Conservation (phyloP, 2,888 invertebrate species). For the Quadriops clusia region DNA sequence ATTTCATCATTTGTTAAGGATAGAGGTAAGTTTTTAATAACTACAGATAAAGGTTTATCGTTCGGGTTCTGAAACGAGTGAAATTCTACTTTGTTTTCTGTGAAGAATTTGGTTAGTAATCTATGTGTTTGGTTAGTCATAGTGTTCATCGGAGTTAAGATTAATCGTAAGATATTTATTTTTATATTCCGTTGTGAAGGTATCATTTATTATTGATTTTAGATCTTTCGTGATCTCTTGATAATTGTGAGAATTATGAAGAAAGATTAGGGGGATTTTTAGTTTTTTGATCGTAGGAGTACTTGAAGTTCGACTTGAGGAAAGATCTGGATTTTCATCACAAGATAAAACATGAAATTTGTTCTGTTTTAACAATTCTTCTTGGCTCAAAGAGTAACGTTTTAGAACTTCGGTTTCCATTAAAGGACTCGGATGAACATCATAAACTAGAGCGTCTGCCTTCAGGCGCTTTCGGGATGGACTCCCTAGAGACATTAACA, state of each 20-base stretch:
- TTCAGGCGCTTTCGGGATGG: too few species aligned
- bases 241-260: not conserved
- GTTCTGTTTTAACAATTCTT: too few species aligned
- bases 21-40: not conserved
- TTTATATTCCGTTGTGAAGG: not conserved
- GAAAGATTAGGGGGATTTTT: slow-evolving; percentile 1
- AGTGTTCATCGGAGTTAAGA: not conserved
- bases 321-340: too few species aligned
- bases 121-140: too few species aligned
- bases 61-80: slow-evolving; percentile 1
- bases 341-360: too few species aligned
- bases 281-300: too few species aligned
- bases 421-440: too few species aligned
- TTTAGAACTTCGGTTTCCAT: too few species aligned
- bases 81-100: slow-evolving; percentile 3
- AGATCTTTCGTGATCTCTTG: not conserved
- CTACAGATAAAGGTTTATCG: slow-evolving; percentile 2
- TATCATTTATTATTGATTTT: not conserved
- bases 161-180: slow-evolving; percentile 2
- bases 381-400: too few species aligned
- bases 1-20: not conserved
- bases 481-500: too few species aligned
- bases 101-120: slow-evolving; percentile 3
- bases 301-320: too few species aligned
- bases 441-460: too few species aligned